A percentile compares a stretch with the other conserved stretches of the same genome.
Conservation (phyloP, 2,113 vertebrate genomes). For the Ramphastos sulfuratus region DNA sequence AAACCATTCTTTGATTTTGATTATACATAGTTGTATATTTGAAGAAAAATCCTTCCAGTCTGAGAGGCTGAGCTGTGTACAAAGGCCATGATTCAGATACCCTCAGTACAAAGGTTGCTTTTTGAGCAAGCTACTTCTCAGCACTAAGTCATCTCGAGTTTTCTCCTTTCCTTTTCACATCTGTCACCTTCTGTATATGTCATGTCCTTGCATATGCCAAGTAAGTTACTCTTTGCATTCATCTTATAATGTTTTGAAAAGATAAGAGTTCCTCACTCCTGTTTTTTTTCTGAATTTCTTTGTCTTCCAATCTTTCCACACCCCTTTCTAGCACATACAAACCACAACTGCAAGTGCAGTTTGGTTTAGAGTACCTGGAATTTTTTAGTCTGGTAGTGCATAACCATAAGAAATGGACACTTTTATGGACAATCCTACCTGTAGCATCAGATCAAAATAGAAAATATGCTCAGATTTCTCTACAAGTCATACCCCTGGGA, state of each 20-base stretch:
- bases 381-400: background rate
- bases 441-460: background rate
- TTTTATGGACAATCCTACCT: background rate
- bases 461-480: background rate
- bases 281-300: background rate
- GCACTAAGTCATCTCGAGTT: accelerated
- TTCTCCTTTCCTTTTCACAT: background rate
- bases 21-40: background rate
- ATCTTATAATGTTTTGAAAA: background rate
- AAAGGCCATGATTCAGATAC: background rate
- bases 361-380: background rate
- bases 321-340: background rate
- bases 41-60: background rate
- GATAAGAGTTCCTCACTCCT: background rate
- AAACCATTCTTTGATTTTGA: no score
- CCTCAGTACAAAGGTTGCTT: background rate
- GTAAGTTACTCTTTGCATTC: background rate
- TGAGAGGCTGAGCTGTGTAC: background rate
- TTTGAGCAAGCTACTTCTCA: background rate
- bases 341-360: background rate
- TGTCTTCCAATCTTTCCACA: background rate
- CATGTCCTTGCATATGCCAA: background rate
- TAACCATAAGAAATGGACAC: background rate
- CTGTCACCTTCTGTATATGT: background rate
- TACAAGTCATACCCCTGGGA: background rate